Percentiles rank a stretch among this genome's conserved stretches.
Conservation (phyloP, 1,140 invertebrate species). For the Ylistrum balloti region DNA sequence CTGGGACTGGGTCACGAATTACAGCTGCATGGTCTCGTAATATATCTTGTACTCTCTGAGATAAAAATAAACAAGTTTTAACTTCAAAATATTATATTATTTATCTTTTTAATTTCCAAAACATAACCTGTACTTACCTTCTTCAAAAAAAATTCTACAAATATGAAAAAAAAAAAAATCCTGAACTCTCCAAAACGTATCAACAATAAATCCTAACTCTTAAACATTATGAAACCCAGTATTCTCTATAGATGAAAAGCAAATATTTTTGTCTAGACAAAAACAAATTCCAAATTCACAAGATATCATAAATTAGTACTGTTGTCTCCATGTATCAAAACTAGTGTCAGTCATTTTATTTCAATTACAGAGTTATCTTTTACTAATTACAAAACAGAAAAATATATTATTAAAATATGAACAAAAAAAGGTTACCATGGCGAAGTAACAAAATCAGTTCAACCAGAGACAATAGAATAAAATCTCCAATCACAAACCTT, state of each 20-base stretch:
- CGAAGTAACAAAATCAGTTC: no score
- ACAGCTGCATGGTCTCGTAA: constrained; percentile 78
- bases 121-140: neutral
- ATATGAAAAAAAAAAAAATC: neutral
- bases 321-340: neutral
- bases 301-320: neutral
- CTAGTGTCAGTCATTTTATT: no score
- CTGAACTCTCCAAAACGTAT: neutral
- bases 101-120: neutral
- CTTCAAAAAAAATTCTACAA: no score
- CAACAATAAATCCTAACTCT: no score
- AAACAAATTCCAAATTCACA: neutral
- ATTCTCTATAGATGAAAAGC: neutral
- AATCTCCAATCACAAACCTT: constrained; percentile 75
- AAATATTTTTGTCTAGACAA: no score
- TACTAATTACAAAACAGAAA: neutral
- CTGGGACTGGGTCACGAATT: constrained; percentile 72
- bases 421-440: no score
- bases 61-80: no score
- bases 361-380: neutral
- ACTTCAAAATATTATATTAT: neutral
- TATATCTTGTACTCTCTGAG: constrained; percentile 81
- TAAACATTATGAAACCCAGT: no score
- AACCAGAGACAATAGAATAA: no score
- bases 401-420: neutral